A percentile compares a stretch with the other conserved stretches of the same genome.
These are phyloP conservation scores for Sapajus apella DNA, from an alignment of 2,113 vertebrate species.

Conservation along the genomic window DNA sequence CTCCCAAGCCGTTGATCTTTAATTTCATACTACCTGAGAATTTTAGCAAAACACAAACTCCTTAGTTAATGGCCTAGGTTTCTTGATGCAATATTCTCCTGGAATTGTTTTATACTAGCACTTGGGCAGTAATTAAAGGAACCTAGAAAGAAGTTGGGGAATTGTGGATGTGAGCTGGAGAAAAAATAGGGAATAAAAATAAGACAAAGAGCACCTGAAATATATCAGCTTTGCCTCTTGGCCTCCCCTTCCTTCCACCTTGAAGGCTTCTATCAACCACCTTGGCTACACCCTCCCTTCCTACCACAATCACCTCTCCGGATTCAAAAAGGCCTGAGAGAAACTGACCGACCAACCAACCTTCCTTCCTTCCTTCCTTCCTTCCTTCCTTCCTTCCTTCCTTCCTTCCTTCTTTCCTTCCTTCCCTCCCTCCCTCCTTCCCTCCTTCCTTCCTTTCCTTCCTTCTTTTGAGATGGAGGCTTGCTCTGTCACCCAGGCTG, in stretches of 20 bases:
- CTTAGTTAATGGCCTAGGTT: not conserved
- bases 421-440: too few species aligned
- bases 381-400: too few species aligned
- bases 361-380: too few species aligned
- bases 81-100: not conserved
- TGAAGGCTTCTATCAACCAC: not conserved
- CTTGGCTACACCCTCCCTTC: not conserved
- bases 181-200: not conserved
- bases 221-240: not conserved
- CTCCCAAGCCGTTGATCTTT: not conserved
- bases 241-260: not conserved
- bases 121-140: not conserved
- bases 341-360: fast-evolving
- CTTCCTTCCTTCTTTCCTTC: too few species aligned
- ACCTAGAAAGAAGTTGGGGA: not conserved
- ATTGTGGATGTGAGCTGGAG: not conserved
- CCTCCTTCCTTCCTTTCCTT: too few species aligned
- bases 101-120: not conserved
- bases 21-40: not conserved
- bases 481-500: too few species aligned
- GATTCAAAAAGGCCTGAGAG: not conserved
- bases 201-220: not conserved
- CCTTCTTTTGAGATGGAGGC: too few species aligned
- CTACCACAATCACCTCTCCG: not conserved
- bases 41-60: not conserved